phyloP scores from a whole-genome alignment of 2,888 invertebrate genomes.

The Diplazon laetatorius region DNA sequence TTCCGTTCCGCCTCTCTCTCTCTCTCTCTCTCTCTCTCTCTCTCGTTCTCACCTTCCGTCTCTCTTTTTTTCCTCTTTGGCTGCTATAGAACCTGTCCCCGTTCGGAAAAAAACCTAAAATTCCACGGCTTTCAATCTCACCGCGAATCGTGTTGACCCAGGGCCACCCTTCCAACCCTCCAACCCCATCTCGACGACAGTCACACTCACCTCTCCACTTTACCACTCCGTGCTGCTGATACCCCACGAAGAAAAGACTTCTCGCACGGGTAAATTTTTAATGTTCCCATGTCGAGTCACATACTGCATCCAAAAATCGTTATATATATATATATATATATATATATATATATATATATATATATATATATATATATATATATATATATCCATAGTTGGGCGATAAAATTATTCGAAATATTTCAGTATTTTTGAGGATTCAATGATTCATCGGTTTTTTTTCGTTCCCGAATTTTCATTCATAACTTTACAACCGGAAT shows the following conservation, averaged over 20 bases:
- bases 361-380: too few species aligned
- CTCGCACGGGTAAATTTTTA: neutral
- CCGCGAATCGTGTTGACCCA: constrained; percentile 64
- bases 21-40: constrained; percentile 49
- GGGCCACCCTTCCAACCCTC: constrained; percentile 45
- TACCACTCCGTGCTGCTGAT: neutral
- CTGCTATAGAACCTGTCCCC: constrained; percentile 50
- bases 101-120: constrained; percentile 37
- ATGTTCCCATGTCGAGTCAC: neutral
- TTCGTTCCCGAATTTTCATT: too few species aligned
- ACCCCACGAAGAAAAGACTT: neutral
- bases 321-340: too few species aligned
- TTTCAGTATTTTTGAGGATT: too few species aligned
- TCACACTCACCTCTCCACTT: constrained; percentile 17
- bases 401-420: too few species aligned
- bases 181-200: neutral
- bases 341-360: too few species aligned
- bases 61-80: neutral
- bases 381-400: too few species aligned
- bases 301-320: too few species aligned
- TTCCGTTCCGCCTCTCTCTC: constrained; percentile 49
- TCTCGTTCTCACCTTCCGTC: constrained; percentile 44
- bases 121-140: constrained; percentile 55
- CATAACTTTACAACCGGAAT: too few species aligned
- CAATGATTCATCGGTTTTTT: too few species aligned